Conservation (phyloP, 2,113 vertebrate genomes). For the Lonchura striata region DNA sequence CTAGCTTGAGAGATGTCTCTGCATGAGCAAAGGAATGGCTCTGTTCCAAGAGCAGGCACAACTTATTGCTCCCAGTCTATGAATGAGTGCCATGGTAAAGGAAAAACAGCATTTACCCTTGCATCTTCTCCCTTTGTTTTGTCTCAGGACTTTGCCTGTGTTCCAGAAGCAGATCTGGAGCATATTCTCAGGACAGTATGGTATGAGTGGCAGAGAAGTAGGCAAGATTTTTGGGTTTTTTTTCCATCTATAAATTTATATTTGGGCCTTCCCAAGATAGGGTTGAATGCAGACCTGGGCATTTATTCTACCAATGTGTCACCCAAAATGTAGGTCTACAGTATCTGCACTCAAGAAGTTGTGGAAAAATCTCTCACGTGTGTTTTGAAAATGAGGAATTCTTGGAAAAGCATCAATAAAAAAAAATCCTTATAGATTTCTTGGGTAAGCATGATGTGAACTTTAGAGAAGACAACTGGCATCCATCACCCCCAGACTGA, state of each 20-base stretch:
- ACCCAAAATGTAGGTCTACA: neutral
- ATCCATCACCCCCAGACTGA: neutral
- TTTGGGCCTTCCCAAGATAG: neutral
- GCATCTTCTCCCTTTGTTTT: neutral
- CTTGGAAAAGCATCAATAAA: neutral
- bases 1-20: slow-evolving; percentile 4
- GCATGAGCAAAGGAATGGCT: neutral
- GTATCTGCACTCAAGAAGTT: neutral
- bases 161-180: neutral
- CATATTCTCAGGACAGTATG: neutral
- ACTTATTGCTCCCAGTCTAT: neutral
- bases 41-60: neutral
- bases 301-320: neutral
- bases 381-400: neutral
- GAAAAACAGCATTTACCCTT: neutral
- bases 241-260: neutral
- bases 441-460: neutral
- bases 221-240: accelerated
- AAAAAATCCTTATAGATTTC: neutral
- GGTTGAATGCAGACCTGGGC: neutral
- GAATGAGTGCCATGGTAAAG: neutral
- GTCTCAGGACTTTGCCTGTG: neutral
- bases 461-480: neutral
- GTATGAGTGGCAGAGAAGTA: neutral
- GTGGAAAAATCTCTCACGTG: neutral